These are phyloP conservation scores for Liolophura sinensis DNA, from an alignment of 1,140 invertebrate species.

Conservation along the genomic window DNA sequence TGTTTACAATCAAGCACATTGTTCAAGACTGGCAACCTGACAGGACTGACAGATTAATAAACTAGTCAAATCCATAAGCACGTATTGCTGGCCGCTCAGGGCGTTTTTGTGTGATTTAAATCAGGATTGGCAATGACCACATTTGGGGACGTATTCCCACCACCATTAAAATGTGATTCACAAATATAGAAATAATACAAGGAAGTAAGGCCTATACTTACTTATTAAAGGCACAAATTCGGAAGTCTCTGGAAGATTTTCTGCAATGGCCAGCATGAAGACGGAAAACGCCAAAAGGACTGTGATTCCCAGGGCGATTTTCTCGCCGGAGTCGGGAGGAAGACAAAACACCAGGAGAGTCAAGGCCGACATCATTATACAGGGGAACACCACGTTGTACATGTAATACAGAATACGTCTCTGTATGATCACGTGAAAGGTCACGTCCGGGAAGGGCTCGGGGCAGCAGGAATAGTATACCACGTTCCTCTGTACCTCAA, in stretches of 20 bases:
- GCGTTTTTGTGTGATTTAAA: too few species aligned
- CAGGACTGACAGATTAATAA: too few species aligned
- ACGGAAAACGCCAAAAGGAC: slow-evolving; percentile 66
- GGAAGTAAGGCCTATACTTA: slow-evolving; percentile 35
- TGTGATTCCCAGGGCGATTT: slow-evolving; percentile 66
- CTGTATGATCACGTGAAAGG: slow-evolving; percentile 53
- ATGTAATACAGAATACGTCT: slow-evolving; percentile 59
- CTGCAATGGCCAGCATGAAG: slow-evolving; percentile 66
- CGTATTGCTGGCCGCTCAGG: too few species aligned
- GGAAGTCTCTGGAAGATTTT: slow-evolving; percentile 67
- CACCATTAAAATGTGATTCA: too few species aligned
- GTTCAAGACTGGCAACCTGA: too few species aligned
- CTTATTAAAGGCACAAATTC: slow-evolving; percentile 67
- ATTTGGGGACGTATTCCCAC: too few species aligned
- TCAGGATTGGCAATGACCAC: too few species aligned
- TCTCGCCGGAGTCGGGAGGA: slow-evolving; percentile 66
- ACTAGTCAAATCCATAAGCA: too few species aligned
- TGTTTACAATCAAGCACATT: too few species aligned
- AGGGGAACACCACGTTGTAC: slow-evolving; percentile 67
- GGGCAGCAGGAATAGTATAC: slow-evolving; percentile 49
- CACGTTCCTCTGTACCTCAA: slow-evolving; percentile 39
- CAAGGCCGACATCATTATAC: slow-evolving; percentile 65
- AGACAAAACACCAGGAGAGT: slow-evolving; percentile 66
- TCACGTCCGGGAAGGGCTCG: slow-evolving; percentile 65
- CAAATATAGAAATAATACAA: neutral